phyloP scores from a whole-genome alignment of 2,888 invertebrate species.

The Pseudeuparius sepicola region DNA sequence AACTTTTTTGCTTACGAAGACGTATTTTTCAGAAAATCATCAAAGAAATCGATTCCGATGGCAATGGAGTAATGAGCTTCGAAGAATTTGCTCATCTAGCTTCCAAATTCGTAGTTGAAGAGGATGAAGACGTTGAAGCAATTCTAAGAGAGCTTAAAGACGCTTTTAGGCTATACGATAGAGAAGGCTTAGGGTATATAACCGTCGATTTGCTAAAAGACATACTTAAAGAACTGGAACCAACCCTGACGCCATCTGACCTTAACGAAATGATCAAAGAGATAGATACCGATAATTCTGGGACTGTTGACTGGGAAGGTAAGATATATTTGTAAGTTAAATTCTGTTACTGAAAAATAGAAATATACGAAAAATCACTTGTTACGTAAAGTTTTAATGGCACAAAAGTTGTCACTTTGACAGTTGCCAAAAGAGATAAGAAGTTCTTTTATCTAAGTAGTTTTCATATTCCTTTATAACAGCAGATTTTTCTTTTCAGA shows the following conservation, averaged over 20 bases:
- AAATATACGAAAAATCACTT: too few species aligned
- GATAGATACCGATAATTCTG: conserved; percentile 91
- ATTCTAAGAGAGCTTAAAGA: conserved; percentile 85
- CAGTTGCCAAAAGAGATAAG: too few species aligned
- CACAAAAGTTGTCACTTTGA: not conserved
- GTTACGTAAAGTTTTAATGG: not conserved
- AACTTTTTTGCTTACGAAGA: too few species aligned
- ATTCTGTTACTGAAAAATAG: too few species aligned
- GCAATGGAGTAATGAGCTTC: conserved; percentile 80
- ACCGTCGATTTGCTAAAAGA: conserved; percentile 78
- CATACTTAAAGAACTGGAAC: conserved; percentile 87
- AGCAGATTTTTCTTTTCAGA: conserved; percentile 17
- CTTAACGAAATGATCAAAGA: conserved; percentile 92
- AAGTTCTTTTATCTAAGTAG: too few species aligned
- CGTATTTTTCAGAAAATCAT: conserved; percentile 64
- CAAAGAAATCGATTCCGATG: conserved; percentile 75
- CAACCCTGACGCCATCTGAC: conserved; percentile 77
- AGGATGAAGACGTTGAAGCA: conserved; percentile 81
- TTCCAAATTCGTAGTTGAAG: conserved; percentile 76
- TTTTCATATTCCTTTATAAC: too few species aligned
- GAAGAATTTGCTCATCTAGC: conserved; percentile 80
- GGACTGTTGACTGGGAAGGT: conserved; percentile 98
- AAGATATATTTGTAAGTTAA: too few species aligned
- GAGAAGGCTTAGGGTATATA: conserved; percentile 85
- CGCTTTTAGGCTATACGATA: conserved; percentile 93